Base-by-base conservation (phyloP, 2,888 invertebrate genomes). In the Watsonalla binaria region DNA sequence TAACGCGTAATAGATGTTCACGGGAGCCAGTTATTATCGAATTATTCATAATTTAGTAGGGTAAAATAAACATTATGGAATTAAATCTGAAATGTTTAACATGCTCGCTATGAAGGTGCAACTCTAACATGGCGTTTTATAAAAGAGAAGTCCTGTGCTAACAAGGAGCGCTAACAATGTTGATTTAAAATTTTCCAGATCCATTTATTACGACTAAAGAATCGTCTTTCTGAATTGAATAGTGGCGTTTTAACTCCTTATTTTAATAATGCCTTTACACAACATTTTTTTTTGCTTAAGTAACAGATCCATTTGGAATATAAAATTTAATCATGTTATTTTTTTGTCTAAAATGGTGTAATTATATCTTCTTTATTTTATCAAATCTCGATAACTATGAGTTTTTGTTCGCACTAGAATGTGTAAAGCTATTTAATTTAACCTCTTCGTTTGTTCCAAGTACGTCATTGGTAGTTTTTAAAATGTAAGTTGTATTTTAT, bases 131-230 rank as follows among this genome's bases (percentile, higher is more conserved):
- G 11, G 8, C 11, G 42, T 5, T 11, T 42, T 42, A 42, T 11
- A 8, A 11, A 42, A 11, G 11, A 42, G 42, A 42, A 61, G 60
- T 60, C 57, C 55, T 55, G 61, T 58, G 42, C 42, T 61, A 57
- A 61, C 61, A 59, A 58, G 34, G 59, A 46, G 56, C 57, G 57
- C 61, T 68, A 66, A 68, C 61, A 63, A 68, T 61, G 63, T 66
- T 63, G 65, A 65, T 58, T 55, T 55, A 52, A 52, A 14, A 55
- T 55, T 52, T 52, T 60, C 53, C 51, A 63, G 61, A 62, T 62
- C 59, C 65, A 68, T 66, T 68, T 66, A 62, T 68, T 63, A 65
- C 60, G 59, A 57, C 58, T 59, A 62, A 61, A 62, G 33, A 33
- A 47, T 59, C 57, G 59, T 61, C 59, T 64, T 61, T 48, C 57